Conservation (phyloP, 2,113 vertebrate species). For the Halichoerus grypus region DNA sequence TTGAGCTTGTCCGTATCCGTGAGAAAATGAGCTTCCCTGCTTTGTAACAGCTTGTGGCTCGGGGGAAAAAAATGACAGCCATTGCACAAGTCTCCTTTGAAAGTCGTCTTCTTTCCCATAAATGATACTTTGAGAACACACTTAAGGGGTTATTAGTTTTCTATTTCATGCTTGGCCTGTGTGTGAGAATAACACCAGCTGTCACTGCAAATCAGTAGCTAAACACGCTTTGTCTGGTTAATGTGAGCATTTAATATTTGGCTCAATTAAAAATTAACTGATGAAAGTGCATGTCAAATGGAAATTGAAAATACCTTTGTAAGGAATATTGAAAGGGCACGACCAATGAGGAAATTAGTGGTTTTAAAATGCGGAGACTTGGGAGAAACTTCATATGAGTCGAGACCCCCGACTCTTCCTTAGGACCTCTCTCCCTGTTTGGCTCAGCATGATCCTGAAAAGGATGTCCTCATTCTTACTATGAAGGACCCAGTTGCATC, state of each 20-base stretch:
- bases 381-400: neutral
- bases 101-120: conserved; percentile 80
- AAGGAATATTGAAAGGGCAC: conserved; percentile 44
- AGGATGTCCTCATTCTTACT: neutral
- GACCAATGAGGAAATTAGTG: conserved; percentile 45
- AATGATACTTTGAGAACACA: conserved; percentile 83
- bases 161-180: conserved; percentile 80
- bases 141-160: conserved; percentile 81
- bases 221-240: conserved; percentile 70
- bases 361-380: conserved; percentile 30
- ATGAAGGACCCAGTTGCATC: neutral
- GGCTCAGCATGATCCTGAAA: neutral
- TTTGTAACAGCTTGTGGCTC: conserved; percentile 79
- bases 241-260: conserved; percentile 72
- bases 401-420: neutral
- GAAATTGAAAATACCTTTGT: conserved; percentile 69
- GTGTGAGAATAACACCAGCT: conserved; percentile 78
- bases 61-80: conserved; percentile 75
- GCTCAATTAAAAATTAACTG: conserved; percentile 78
- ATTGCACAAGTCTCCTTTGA: conserved; percentile 82
- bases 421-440: neutral
- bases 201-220: conserved; percentile 66
- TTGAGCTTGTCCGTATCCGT: conserved; percentile 79
- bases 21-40: conserved; percentile 82
- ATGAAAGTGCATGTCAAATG: conserved; percentile 67